A percentile compares a stretch with the other conserved stretches of the same genome.
These are phyloP conservation scores for Sphaerodactylus townsendi DNA, from an alignment of 2,113 vertebrate genomes.

Conservation along the genomic window DNA sequence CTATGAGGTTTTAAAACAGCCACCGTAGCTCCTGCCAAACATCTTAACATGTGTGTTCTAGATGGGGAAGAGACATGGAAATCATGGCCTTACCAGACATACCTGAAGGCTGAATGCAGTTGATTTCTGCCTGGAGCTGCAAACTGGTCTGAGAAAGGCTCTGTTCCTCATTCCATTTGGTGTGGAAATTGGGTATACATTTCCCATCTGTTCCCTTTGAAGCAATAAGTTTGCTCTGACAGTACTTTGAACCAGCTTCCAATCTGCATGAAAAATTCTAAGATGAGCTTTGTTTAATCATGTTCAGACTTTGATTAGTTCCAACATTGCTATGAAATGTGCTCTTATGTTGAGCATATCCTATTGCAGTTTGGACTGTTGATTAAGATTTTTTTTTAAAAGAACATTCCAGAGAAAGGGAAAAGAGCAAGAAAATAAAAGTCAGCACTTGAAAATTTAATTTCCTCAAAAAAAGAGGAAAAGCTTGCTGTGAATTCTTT, in stretches of 20 bases:
- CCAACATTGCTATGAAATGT: conserved; percentile 47
- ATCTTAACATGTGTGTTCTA: conserved; percentile 44
- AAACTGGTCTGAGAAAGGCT: conserved; percentile 33
- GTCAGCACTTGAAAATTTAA: conserved; percentile 35
- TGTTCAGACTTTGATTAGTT: conserved; percentile 51
- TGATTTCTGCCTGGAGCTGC: conserved; percentile 30
- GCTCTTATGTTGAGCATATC: conserved; percentile 42
- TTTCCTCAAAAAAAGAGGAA: conserved; percentile 13
- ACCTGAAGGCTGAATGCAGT: conserved; percentile 45
- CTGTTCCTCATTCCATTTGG: conserved; percentile 54
- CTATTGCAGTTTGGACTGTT: conserved; percentile 43
- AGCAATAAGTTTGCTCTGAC: conserved; percentile 51
- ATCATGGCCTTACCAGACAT: conserved; percentile 22
- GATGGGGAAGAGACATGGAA: conserved; percentile 49
- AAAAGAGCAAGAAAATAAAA: conserved; percentile 25
- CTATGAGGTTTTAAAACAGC: conserved; percentile 57
- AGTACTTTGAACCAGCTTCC: conserved; percentile 56
- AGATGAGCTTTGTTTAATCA: conserved; percentile 58
- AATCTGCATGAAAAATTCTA: conserved; percentile 39
- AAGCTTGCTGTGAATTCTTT: neutral
- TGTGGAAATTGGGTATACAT: conserved; percentile 42
- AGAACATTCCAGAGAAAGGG: conserved; percentile 19
- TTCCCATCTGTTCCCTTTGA: conserved; percentile 62
- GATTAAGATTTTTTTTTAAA: conserved; percentile 14
- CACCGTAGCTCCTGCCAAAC: conserved; percentile 52